Conservation (phyloP, 1,140 invertebrate species). For the Drosophila watanabei region DNA sequence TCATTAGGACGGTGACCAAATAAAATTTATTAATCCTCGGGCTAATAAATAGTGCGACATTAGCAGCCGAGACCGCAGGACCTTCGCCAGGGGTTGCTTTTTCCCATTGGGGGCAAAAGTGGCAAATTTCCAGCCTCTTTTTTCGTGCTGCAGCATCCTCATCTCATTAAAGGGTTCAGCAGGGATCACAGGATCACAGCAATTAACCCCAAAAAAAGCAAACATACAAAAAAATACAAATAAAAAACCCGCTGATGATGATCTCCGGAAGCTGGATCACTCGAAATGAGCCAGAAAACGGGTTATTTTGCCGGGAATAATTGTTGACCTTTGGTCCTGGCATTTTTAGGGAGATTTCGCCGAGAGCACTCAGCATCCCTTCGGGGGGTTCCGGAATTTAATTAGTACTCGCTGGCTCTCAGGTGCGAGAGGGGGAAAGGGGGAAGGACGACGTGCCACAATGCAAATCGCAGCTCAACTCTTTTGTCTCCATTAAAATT, state of each 20-base stretch:
- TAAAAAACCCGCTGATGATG: constrained; percentile 18
- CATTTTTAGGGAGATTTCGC: constrained; percentile 28
- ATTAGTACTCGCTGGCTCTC: constrained; percentile 29
- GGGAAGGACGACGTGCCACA: constrained; percentile 17
- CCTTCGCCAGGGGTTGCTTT: constrained; percentile 47
- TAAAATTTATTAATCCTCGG: constrained; percentile 84
- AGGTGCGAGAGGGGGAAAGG: constrained; percentile 4
- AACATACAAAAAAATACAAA: not conserved
- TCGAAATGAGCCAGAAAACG: constrained; percentile 48
- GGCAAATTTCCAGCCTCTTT: constrained; percentile 35
- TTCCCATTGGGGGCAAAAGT: constrained; percentile 31
- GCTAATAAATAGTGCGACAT: constrained; percentile 84
- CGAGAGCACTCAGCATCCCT: constrained; percentile 22
- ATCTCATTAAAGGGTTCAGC: constrained; percentile 18
- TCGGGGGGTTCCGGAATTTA: constrained; percentile 37
- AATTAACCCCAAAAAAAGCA: constrained; percentile 10
- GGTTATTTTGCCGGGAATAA: constrained; percentile 43
- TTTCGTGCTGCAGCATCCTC: constrained; percentile 6
- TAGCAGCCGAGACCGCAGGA: constrained; percentile 63
- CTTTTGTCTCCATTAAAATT: constrained; percentile 46
- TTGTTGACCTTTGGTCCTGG: constrained; percentile 35
- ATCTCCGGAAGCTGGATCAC: constrained; percentile 51
- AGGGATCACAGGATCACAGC: constrained; percentile 10
- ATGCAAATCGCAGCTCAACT: constrained; percentile 43
- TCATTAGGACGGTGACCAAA: constrained; percentile 84